A percentile compares a stretch with the other conserved stretches of the same genome.
phyloP scores from a whole-genome alignment of 2,797 vertebrate species.

The Spinus pinus region DNA sequence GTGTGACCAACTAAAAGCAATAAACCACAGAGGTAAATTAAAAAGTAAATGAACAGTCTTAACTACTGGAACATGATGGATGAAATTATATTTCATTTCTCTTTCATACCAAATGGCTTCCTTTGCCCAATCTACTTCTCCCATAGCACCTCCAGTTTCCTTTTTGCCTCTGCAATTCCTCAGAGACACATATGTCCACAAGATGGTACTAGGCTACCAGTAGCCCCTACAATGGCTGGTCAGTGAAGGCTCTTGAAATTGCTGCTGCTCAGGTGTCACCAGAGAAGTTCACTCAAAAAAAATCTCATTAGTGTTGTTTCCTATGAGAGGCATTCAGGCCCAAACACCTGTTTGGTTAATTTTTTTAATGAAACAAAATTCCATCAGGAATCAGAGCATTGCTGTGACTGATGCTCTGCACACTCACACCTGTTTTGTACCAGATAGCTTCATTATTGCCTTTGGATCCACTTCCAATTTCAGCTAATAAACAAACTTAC shows the following conservation, averaged over 20 bases:
- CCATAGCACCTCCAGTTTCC: background rate
- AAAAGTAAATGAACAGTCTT: background rate
- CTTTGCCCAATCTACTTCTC: background rate
- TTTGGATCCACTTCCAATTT: background rate
- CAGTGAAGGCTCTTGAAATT: background rate
- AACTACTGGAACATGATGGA: background rate
- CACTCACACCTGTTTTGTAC: background rate
- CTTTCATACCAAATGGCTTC: background rate
- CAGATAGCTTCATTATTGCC: background rate
- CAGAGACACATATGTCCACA: background rate
- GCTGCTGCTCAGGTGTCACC: background rate
- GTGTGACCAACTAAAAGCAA: background rate
- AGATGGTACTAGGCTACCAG: slow-evolving; percentile 53
- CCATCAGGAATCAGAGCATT: background rate
- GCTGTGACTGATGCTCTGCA: background rate
- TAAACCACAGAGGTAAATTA: background rate
- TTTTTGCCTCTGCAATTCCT: background rate
- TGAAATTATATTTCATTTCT: background rate
- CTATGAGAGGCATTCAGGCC: background rate
- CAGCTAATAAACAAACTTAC: background rate
- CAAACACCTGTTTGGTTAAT: background rate
- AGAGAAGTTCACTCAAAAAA: background rate
- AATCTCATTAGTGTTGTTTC: background rate
- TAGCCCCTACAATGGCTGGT: background rate
- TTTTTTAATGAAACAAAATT: background rate